Conservation (phyloP, 2,113 vertebrate species). For the Myotis yumanensis region DNA sequence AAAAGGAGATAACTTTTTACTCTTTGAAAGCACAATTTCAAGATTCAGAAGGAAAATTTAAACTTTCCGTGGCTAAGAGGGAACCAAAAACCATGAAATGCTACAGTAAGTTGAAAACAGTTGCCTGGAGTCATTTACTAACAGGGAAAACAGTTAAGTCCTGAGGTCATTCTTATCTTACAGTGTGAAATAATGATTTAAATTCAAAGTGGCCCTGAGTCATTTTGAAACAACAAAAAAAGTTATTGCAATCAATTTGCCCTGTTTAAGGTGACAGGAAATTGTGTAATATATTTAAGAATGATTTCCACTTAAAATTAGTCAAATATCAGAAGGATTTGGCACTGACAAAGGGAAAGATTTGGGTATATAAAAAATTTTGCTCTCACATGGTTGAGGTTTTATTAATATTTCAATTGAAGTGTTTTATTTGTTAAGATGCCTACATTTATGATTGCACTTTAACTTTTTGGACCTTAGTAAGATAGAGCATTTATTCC, state of each 20-base stretch:
- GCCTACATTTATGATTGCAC: background rate
- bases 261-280: background rate
- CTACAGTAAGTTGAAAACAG: background rate
- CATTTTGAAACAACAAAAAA: background rate
- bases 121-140: background rate
- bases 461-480: background rate
- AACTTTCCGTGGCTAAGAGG: background rate
- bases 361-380: background rate
- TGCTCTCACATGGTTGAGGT: background rate
- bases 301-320: background rate
- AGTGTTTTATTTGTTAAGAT: constrained; percentile 5
- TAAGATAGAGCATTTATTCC: background rate
- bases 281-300: background rate
- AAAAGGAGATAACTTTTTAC: background rate
- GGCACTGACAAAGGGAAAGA: background rate
- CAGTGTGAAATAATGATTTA: background rate
- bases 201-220: background rate
- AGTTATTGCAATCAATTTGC: background rate
- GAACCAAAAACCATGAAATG: background rate
- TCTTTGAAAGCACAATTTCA: background rate
- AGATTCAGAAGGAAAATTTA: background rate
- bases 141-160: background rate
- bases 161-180: background rate
- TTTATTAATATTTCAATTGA: background rate
- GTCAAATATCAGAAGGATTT: constrained; percentile 3